Evolutionary conservation across 2,888 invertebrate genomes (phyloP), one percentile per base, ranked within the genome.

Genomic region (Idaea dimidiata): DNA sequence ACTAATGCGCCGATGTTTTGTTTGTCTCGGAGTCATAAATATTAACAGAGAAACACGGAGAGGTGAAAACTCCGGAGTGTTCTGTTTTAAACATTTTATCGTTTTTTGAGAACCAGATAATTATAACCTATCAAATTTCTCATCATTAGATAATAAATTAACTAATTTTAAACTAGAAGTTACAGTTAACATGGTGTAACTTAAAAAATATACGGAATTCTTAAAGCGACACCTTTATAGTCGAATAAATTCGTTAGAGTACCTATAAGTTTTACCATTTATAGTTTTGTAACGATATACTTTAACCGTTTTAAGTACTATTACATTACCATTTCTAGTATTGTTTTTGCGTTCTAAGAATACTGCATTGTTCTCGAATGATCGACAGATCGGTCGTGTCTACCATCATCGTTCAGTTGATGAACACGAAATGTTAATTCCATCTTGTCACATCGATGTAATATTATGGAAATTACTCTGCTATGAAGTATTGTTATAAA

Each of bases 1-100:
- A 85, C 85, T 90, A 89, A 91, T 87, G 87, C 78, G 66, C 62
- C 73, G 76, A 81, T 82, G 88, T 88, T 89, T 89, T 89, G 90
- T 89, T 88, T 85, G 83, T 82, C 76, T 82, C 80, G 75, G 73
- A 74, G 75, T 85, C 86, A 88, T 89, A 88, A 90, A 89, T 90
- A 89, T 89, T 89, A 83, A 89, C 77, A 77, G 67, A 71, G 79
- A 74, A 76, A 81, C 81, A 82, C 79, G 78, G 75, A 68, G 73
- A 83, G 79, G 82, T 79, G 85, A 81, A 83, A 86, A 86, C 82
- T 76, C 77, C 71, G 67, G 66, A 66, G 65, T 63, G 65, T 69
- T 73, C 66, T 74, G 69, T 77, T 74, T 71, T 60, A 33, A 60
- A 71, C 69, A 59, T 58, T 59, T 68, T 68, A 60, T 66, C 69